These are phyloP conservation scores for Drosophila mauritiana DNA, from an alignment of 1,140 invertebrate genomes.

Conservation along the genomic window DNA sequence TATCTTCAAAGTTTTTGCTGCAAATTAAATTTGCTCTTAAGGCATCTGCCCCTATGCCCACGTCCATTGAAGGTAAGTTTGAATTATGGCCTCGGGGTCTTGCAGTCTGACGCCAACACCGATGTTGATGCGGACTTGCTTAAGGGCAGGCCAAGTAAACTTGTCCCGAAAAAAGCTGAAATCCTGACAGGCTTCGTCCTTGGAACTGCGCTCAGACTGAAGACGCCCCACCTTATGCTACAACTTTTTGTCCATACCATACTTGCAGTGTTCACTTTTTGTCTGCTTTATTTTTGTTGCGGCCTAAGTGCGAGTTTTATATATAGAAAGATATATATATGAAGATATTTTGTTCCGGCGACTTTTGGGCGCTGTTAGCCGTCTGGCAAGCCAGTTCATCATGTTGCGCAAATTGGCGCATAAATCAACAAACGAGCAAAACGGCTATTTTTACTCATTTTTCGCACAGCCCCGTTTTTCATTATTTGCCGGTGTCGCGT, in stretches of 20 bases:
- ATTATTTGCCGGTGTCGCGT: slow-evolving; percentile 40
- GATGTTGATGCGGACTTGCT: slow-evolving; percentile 26
- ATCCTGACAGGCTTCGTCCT: slow-evolving; percentile 58
- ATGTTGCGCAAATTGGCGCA: slow-evolving; percentile 71
- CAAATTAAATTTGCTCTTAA: slow-evolving; percentile 31
- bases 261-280: slow-evolving; percentile 38
- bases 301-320: slow-evolving; percentile 37
- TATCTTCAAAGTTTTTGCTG: background rate
- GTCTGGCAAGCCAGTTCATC: slow-evolving; percentile 48
- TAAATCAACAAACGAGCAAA: slow-evolving; percentile 74
- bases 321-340: slow-evolving; percentile 10
- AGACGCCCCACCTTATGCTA: slow-evolving; percentile 58
- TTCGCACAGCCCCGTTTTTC: slow-evolving; percentile 37
- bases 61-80: slow-evolving; percentile 42
- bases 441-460: slow-evolving; percentile 59
- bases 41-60: background rate
- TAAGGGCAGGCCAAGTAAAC: slow-evolving; percentile 42
- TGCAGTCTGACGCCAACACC: slow-evolving; percentile 39
- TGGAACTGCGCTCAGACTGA: slow-evolving; percentile 46
- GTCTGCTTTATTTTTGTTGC: slow-evolving; percentile 5
- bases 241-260: slow-evolving; percentile 46
- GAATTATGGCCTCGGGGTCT: slow-evolving; percentile 51
- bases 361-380: slow-evolving; percentile 22
- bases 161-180: slow-evolving; percentile 34
- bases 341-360: slow-evolving; percentile 19